Percentiles rank a stretch among this genome's conserved stretches.
These are phyloP conservation scores for Diachasmimorpha longicaudata DNA, from an alignment of 1,140 invertebrate genomes.

Conservation along the genomic window DNA sequence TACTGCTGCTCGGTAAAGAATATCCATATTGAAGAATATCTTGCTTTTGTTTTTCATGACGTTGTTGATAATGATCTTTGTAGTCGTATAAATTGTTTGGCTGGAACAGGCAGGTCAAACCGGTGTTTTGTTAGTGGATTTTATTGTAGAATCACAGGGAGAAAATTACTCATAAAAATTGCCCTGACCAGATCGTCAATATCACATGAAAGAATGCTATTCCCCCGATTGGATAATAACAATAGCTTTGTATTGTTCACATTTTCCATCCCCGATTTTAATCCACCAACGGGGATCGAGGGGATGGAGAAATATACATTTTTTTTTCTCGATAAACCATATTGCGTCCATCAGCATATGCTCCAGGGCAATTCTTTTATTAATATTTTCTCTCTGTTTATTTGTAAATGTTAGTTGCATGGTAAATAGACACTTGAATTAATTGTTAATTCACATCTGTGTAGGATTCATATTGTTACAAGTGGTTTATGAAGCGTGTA, in stretches of 20 bases:
- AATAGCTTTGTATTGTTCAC: no score
- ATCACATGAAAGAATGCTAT: no score
- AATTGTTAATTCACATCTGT: not conserved
- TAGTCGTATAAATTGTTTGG: slow-evolving; percentile 58
- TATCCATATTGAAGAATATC: slow-evolving; percentile 60
- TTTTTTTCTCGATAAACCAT: no score
- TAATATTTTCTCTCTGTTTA: not conserved
- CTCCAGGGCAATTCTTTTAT: not conserved
- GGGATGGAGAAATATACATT: no score
- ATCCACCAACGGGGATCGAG: no score
- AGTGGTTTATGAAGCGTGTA: not conserved
- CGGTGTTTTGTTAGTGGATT: not conserved
- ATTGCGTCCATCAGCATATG: no score
- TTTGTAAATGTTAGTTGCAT: no score
- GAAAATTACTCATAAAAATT: no score
- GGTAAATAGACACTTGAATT: not conserved
- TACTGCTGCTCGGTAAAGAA: slow-evolving; percentile 57
- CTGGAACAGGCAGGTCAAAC: slow-evolving; percentile 57
- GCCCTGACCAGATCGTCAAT: no score
- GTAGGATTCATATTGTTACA: no score
- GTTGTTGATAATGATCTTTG: slow-evolving; percentile 59
- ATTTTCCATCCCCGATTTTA: no score
- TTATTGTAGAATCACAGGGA: not conserved
- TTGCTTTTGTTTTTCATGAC: slow-evolving; percentile 48
- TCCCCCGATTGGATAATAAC: no score